Evolutionary conservation across 2,888 invertebrate genomes (phyloP).

Genomic region (Heliconius sara): DNA sequence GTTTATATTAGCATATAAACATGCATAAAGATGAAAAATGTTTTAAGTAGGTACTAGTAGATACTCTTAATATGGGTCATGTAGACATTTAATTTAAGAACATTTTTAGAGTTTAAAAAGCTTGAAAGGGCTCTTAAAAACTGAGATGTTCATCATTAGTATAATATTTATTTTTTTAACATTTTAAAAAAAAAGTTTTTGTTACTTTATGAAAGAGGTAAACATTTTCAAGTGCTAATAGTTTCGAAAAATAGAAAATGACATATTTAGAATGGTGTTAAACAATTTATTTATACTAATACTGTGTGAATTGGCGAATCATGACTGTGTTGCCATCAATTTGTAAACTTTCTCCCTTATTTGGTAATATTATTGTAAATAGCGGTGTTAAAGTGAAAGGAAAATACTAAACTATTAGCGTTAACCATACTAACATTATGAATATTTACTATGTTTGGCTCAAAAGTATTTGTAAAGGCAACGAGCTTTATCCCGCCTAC

Average conservation of each 20-base stretch:
- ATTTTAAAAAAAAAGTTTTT: background rate
- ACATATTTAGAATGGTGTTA: conserved; percentile 7
- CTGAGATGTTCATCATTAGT: conserved; percentile 4
- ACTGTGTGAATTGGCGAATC: conserved; percentile 29
- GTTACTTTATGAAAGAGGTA: background rate
- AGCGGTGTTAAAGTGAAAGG: background rate
- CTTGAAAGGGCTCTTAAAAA: background rate
- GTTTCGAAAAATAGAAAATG: conserved; percentile 4
- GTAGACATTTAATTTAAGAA: background rate
- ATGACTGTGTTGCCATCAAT: conserved; percentile 29
- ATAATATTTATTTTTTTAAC: background rate
- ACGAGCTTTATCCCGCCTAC: no score
- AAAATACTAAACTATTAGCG: background rate
- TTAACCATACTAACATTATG: background rate
- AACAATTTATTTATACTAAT: background rate
- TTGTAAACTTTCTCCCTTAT: conserved; percentile 27
- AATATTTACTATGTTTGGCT: background rate
- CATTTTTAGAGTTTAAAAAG: background rate
- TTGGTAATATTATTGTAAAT: conserved; percentile 6
- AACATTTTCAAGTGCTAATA: background rate
- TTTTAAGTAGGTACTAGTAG: background rate
- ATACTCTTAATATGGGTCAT: background rate
- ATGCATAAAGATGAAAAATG: background rate
- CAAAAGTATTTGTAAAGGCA: no score
- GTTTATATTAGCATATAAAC: background rate